Percentiles rank a stretch among this genome's conserved stretches.
Conservation (phyloP, 2,113 vertebrate species). For the Zosterops pallidus region DNA sequence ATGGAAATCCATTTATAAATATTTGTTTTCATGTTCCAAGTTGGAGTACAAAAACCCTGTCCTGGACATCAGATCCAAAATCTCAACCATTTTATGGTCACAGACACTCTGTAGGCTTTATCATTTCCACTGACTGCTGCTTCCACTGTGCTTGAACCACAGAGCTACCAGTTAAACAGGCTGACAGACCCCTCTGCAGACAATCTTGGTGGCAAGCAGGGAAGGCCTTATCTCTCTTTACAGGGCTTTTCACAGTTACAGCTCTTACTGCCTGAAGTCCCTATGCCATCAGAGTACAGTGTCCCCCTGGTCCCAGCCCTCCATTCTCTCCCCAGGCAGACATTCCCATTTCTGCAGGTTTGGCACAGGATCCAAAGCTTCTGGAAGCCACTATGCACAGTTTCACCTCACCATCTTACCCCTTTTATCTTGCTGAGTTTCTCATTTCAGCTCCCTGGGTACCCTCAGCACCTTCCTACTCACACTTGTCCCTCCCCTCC, state of each 20-base stretch:
- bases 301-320: rapidly evolving
- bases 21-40: conserved; percentile 13
- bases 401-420: background rate
- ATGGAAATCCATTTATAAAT: conserved; percentile 1
- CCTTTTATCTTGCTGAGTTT: background rate
- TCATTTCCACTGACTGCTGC: background rate
- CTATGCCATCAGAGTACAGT: background rate
- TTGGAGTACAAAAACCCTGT: background rate
- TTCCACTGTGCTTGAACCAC: background rate
- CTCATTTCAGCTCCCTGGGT: background rate
- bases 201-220: background rate
- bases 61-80: background rate
- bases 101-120: background rate
- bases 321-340: rapidly evolving
- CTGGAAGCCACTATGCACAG: too few species aligned
- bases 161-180: background rate
- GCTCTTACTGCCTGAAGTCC: background rate
- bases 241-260: background rate
- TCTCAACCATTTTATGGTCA: background rate
- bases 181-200: background rate
- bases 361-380: too few species aligned
- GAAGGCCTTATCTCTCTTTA: background rate
- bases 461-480: background rate
- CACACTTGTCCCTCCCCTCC: background rate
- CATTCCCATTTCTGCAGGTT: background rate